phyloP scores from a whole-genome alignment of 2,113 vertebrate genomes.

The Callopanchax toddi region DNA sequence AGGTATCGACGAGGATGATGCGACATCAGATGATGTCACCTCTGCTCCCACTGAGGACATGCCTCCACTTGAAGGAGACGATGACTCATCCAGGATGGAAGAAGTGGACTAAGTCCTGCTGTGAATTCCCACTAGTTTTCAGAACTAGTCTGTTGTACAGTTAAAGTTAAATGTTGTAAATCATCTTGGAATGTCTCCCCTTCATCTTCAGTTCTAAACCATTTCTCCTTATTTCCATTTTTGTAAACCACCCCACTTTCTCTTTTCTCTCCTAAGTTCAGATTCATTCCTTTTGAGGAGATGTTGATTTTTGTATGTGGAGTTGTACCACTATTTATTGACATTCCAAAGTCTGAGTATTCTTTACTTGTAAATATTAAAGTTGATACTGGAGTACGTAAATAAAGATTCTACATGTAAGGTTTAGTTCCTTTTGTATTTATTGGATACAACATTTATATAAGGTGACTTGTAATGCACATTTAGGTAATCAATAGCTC shows the following conservation, averaged over 20 bases:
- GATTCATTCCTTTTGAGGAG: conserved; percentile 38
- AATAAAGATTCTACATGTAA: conserved; percentile 67
- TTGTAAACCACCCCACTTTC: background rate
- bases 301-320: conserved; percentile 52
- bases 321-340: conserved; percentile 64
- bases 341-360: conserved; percentile 60
- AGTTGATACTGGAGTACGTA: conserved; percentile 21
- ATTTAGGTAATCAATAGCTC: no score
- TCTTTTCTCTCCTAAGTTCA: background rate
- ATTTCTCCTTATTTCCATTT: background rate
- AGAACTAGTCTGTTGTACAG: conserved; percentile 36
- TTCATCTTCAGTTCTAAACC: conserved; percentile 9
- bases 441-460: no score
- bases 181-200: conserved; percentile 27
- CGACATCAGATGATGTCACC: conserved; percentile 81
- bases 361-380: conserved; percentile 62
- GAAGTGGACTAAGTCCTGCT: conserved; percentile 87
- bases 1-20: conserved; percentile 96
- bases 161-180: conserved; percentile 61
- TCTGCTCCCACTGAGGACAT: conserved; percentile 89
- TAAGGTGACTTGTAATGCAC: no score
- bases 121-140: background rate
- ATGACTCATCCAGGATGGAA: conserved; percentile 96
- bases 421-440: background rate
- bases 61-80: conserved; percentile 93